These are phyloP conservation scores for Panopea generosa DNA, from an alignment of 2,888 invertebrate species.

Conservation along the genomic window DNA sequence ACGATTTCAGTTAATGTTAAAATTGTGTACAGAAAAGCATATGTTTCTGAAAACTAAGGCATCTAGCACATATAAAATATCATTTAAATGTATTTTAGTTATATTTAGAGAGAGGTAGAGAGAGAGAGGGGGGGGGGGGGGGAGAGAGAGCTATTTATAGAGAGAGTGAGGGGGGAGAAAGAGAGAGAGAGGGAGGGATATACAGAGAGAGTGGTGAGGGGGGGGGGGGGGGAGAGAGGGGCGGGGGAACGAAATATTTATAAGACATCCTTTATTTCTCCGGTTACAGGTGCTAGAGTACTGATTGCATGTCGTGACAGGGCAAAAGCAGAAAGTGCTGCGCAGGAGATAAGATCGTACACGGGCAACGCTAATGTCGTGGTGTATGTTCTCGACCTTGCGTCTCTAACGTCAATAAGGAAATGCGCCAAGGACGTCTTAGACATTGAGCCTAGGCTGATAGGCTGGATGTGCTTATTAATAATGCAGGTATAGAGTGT, in stretches of 20 bases:
- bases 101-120: too few species aligned
- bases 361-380: constrained; percentile 89
- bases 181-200: neutral
- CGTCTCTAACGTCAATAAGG: constrained; percentile 90
- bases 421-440: constrained; percentile 89
- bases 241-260: neutral
- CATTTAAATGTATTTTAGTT: too few species aligned
- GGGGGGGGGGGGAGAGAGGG: too few species aligned
- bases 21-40: neutral
- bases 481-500: constrained; percentile 77
- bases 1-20: neutral
- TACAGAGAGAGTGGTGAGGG: neutral
- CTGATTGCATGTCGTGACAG: constrained; percentile 92
- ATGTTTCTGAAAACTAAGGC: too few species aligned
- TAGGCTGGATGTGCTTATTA: constrained; percentile 79
- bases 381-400: constrained; percentile 91
- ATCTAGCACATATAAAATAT: too few species aligned
- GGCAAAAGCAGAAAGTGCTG: constrained; percentile 88
- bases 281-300: constrained; percentile 85
- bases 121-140: too few species aligned
- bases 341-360: constrained; percentile 88
- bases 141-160: too few species aligned
- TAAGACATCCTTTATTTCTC: neutral
- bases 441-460: constrained; percentile 84
- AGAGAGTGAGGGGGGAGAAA: too few species aligned